Base-by-base conservation (phyloP, 2,888 invertebrate genomes). In the Hydriomena furcata region DNA sequence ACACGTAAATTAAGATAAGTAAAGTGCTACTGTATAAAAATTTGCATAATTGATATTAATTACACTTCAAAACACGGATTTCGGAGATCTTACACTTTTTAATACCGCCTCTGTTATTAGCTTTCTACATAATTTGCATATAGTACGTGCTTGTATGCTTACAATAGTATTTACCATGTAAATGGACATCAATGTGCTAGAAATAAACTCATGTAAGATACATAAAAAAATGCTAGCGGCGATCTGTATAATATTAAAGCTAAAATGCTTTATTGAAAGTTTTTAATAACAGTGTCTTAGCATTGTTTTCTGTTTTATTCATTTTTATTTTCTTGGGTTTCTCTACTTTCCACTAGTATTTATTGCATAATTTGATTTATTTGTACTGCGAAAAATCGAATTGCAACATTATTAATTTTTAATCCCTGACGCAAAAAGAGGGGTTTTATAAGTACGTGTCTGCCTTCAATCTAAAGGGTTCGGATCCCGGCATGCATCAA, bases 41-140 rank as follows among this genome's bases (percentile, higher is more conserved):
- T 52, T 52, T n/a, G 24, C 47, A 47, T 52, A 52, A 52, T 52
- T 35, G 47, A 47, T 52, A 52, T 52, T 52, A 52, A 52, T 52
- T 47, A 47, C 47, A 47, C 43, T 7, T 43, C 38, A 37, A 46
- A 52, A 52, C 46, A 52, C 23, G 42, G 47, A 48, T 52, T 48
- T 47, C n/a, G 20, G 31, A 43, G 47, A 47, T 52, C 7, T 47
- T 52, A 47, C 52, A 43, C 52, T 38, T 43, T 34, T 43, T 5
- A 27, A 30, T 23, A 34, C 24, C 8, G 11, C 25, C 38, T 25
- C 28, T 52, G 38, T 52, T 38, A 52, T 52, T 52, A 52, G 10
- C 43, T 52, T 47, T 52, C 52, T 34, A 34, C 38, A 38, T 47
- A 41, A 41, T 41, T 31, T 43, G 20, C 27, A 31, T 31, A 36